phyloP scores from a whole-genome alignment of 2,797 vertebrate species.

The Calcarius lapponicus region DNA sequence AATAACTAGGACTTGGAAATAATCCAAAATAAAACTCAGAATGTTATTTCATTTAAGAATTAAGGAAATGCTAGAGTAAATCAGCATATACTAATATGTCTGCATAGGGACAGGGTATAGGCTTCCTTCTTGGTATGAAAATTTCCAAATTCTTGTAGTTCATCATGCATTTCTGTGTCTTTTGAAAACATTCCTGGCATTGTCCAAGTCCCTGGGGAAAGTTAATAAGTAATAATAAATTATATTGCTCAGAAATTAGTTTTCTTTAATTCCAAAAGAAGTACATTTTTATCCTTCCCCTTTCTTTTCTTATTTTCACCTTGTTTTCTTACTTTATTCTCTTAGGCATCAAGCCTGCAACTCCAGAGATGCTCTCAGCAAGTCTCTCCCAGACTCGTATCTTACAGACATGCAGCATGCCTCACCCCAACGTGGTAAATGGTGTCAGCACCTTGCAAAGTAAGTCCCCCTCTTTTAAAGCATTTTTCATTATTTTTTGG shows the following conservation, averaged over 20 bases:
- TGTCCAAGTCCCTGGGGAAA: background rate
- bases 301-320: background rate
- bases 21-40: background rate
- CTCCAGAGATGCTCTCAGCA: constrained; percentile 88
- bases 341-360: constrained; percentile 69
- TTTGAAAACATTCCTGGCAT: background rate
- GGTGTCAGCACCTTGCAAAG: constrained; percentile 83
- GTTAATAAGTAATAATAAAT: background rate
- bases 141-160: background rate
- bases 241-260: background rate
- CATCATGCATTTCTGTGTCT: accelerated
- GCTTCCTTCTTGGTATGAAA: background rate
- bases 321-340: background rate
- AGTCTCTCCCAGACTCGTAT: constrained; percentile 88
- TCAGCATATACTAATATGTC: background rate
- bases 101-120: background rate
- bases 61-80: background rate
- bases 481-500: background rate
- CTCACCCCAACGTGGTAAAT: constrained; percentile 83
- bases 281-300: background rate
- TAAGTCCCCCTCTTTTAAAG: constrained; percentile 38
- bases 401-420: constrained; percentile 84
- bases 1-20: background rate
- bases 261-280: background rate
- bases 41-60: background rate